Evolutionary conservation across 1,140 invertebrate species (phyloP).

Genomic region (Solenopsis invicta): DNA sequence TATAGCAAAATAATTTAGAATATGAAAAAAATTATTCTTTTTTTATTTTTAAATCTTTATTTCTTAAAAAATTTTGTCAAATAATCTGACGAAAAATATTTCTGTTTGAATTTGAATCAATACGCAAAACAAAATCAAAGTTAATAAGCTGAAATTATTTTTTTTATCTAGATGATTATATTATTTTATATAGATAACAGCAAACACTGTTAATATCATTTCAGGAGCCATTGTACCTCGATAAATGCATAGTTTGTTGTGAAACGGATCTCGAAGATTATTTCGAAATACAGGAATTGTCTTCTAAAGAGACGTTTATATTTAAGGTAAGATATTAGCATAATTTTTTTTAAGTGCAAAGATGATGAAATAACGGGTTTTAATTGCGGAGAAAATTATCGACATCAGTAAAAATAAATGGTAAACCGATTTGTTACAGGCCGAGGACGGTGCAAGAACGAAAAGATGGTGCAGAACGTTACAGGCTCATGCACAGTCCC

Average conservation of each 20-base stretch:
- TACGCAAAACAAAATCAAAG: no score
- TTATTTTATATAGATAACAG: no score
- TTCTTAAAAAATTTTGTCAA: no score
- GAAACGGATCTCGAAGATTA: constrained; percentile 96
- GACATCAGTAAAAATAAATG: not conserved
- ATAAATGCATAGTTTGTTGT: constrained; percentile 95
- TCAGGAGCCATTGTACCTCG: constrained; percentile 95
- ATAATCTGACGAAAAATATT: no score
- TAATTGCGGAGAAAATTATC: constrained; percentile 1
- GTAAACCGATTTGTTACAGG: constrained; percentile 89
- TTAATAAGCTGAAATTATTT: no score
- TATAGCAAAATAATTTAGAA: no score
- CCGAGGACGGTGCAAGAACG: constrained; percentile 94
- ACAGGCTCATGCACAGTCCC: constrained; percentile 95
- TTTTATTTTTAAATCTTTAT: no score
- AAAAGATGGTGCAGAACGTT: constrained; percentile 95
- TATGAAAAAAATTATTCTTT: no score
- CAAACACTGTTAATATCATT: constrained; percentile 61
- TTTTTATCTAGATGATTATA: no score
- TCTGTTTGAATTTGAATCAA: no score
- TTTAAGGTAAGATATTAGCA: constrained; percentile 92
- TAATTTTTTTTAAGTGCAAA: not conserved
- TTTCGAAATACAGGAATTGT: constrained; percentile 97
- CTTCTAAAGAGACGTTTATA: constrained; percentile 97
- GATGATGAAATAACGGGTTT: not conserved